Base-by-base conservation (phyloP, 2,888 invertebrate species). In the Lasioglossum villosulum region DNA sequence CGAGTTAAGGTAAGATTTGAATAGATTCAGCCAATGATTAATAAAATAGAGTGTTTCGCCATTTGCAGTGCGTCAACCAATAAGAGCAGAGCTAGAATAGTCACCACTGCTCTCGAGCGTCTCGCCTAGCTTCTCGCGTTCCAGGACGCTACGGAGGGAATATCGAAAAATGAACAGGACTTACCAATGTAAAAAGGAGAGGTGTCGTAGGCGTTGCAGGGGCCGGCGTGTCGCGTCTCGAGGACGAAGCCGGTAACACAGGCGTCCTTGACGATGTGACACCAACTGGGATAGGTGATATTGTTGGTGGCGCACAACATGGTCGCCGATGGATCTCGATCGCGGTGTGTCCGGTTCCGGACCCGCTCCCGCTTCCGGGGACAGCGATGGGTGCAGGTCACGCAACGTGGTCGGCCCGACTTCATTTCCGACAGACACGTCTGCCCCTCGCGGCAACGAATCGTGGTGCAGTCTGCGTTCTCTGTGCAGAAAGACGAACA, bases 181-280 rank as follows among this genome's bases (percentile, higher is more conserved):
- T 91, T 72, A 91, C 91, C 90, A 86, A 91, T 88, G 87, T 91
- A 88, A 82, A 91, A 86, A 73, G 91, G 86, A 19, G 93, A 90
- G 71, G 92, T 91, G 88, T 95, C 94, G 89, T 92, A 91, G 86
- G 89, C 90, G 90, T 95, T 94, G 93, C 97, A 97, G 91, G 96
- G 96, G 82, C 97, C 97, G 73, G 96, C 95, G 93, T 97, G 96
- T 92, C 96, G 96, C 72, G 97, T 97, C 93, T 97, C 97, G 88
- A 98, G 96, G 91, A 97, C 97, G 92, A 96, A 96, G 72, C 97
- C 97, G 63, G 97, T 97, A 89, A 96, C 96, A 94, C 98, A 98
- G n/a, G 97, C 96, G 92, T 97, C 97, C 94, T 97, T 96, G 93
- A 97, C 96, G 96, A 98, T 97, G 94, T 97, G 97, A 95, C 98